A percentile compares a stretch with the other conserved stretches of the same genome.
Evolutionary conservation across 1,140 invertebrate species (phyloP).

Genomic region (Pararge aegeria): DNA sequence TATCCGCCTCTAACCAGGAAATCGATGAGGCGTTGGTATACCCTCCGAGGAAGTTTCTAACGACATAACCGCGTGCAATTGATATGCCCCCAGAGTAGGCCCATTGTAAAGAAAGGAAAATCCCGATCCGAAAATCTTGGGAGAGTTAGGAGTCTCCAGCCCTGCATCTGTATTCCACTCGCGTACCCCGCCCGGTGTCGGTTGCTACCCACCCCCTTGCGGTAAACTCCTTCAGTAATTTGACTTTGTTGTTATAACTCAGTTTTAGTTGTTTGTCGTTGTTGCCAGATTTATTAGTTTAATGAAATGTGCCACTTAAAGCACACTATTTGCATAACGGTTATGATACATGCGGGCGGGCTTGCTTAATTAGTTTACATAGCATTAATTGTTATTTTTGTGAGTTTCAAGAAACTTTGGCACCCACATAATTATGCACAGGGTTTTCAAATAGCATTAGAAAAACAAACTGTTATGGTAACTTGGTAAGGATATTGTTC

Average conservation of each 20-base stretch:
- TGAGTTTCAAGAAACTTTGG: not conserved
- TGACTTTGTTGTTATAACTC: constrained; percentile 79
- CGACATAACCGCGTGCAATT: constrained; percentile 79
- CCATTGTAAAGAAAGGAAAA: constrained; percentile 80
- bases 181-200: constrained; percentile 60
- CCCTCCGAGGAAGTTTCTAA: constrained; percentile 74
- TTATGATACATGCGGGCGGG: constrained; percentile 12
- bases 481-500: not conserved
- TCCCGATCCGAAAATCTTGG: constrained; percentile 77
- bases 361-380: not conserved
- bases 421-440: not conserved
- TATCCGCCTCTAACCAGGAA: constrained; percentile 58
- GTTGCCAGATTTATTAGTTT: constrained; percentile 74
- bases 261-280: constrained; percentile 76
- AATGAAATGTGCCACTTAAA: constrained; percentile 56
- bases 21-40: constrained; percentile 62
- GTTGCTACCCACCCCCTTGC: constrained; percentile 50
- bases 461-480: no score
- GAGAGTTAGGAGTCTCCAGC: constrained; percentile 63
- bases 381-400: not conserved
- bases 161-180: constrained; percentile 69
- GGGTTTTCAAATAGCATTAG: not conserved
- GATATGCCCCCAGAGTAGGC: constrained; percentile 78
- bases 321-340: constrained; percentile 24
- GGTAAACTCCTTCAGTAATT: constrained; percentile 77